Evolutionary conservation across 2,888 invertebrate genomes (phyloP).

Genomic region (Lasioglossum oenotherae): DNA sequence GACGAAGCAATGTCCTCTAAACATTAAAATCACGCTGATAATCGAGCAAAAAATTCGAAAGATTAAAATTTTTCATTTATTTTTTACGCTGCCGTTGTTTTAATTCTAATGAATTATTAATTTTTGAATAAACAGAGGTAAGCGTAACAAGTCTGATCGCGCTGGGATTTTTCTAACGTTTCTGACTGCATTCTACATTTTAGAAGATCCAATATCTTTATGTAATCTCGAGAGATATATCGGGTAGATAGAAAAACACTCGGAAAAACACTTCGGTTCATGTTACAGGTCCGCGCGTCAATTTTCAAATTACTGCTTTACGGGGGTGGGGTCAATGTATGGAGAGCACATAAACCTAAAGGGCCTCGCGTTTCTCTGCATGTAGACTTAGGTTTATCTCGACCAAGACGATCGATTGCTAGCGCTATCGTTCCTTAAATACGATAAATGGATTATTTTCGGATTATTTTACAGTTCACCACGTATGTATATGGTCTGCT

Average conservation of each 20-base stretch:
- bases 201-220: constrained; percentile 19
- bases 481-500: background rate
- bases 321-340: background rate
- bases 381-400: too few relatives aligned
- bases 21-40: background rate
- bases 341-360: background rate
- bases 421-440: background rate
- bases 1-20: background rate
- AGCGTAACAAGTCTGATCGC: background rate
- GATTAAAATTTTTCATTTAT: background rate
- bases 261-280: background rate
- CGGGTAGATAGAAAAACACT: background rate
- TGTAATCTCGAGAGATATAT: constrained; percentile 20
- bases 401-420: background rate
- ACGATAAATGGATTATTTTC: background rate
- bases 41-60: background rate
- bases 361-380: background rate
- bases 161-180: background rate
- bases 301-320: too few relatives aligned
- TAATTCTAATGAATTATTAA: background rate
- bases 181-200: background rate
- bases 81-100: background rate
- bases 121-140: background rate
- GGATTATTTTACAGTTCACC: background rate
- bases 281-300: background rate